Base-by-base conservation (phyloP, 92 coral and sea anemone genomes). In the Bergia puertoricense region DNA sequence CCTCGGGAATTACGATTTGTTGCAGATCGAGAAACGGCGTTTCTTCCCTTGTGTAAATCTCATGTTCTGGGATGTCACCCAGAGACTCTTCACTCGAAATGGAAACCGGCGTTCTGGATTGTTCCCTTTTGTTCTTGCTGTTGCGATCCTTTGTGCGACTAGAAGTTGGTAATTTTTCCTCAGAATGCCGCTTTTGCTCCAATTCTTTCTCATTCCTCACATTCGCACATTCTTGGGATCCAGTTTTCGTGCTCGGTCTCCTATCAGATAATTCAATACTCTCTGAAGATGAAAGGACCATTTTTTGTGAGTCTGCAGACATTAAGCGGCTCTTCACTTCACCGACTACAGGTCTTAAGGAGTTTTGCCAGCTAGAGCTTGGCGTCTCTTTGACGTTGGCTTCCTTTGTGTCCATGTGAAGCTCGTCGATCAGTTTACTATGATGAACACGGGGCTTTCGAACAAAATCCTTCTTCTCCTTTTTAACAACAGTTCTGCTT, bases 371-470 rank as follows among this genome's bases (percentile, higher is more conserved):
- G n/a, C 23, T 69, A 14, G 87, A 30, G 39, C 87, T 84, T 8
- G 87, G 87, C 43, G 87, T 69, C 39, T 69, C 79, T 51, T 84
- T 84, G 54, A 84, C 79, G 44, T 84, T 46, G 3, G 87, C 6
- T 4, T 84, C 87, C 39, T 84, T 84, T 46, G 68, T 48, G 54
- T 86, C 86, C 56, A 87, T 8, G 14, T 77, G 81, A 6, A 88
- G 73, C 81, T 71, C 86, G 81, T 85, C 83, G 39, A 93, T 88
- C 5, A 76, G 77, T 86, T 90, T 91, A 66, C 94, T 93, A 69
- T 90, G 94, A 80, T 91, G 91, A 15, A 38, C 77, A 45, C 90
- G 88, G n/a, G 93, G 92, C 56, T 94, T 91, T 62, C 92, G 85
- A 8, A 80, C 85, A 76, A 5, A 67, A 9, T 88, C 92, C 1